Base-by-base conservation (phyloP, 2,888 invertebrate species). In the Lycia hirtaria region DNA sequence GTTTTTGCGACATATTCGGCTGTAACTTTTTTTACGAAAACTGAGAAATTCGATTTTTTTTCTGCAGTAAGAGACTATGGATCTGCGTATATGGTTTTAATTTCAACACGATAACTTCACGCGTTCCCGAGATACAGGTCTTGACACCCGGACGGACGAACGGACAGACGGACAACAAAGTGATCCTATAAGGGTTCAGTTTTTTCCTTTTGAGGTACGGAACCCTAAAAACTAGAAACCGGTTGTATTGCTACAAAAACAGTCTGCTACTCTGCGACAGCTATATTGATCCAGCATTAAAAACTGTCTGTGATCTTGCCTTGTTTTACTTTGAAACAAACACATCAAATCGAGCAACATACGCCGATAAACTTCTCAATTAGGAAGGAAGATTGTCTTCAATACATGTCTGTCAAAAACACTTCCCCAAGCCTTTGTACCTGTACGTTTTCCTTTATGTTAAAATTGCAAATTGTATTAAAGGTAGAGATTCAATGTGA, bases 401-500 rank as follows among this genome's bases (percentile, higher is more conserved):
- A 45, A 52, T 50, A 57, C 52, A 49, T 59, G 50, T 51, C 47
- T 53, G 49, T 53, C 49, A 43, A 47, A 48, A 41, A 51, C 20
- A 54, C 12, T 26, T 45, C 32, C 20, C 15, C 35, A 20, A 58
- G 48, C 28, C 15, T 52, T 37, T 52, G 47, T 48, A 44, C 32
- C 41, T 43, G 48, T 58, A 53, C 43, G 37, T 58, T 48, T 52
- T 30, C 28, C 30, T 35, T 19, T 51, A 53, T 52, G 48, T 53
- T 55, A 60, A 56, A 60, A 54, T 55, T 56, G 60, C 60, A 59
- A 67, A 67, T 65, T 54, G 62, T 56, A 55, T 65, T 56, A 63
- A 58, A 59, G 62, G 62, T 52, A 61, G 52, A 62, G 56, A 62
- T 50, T 50, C 56, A 60, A 59, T 60, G 53, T 64, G 64, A 67